Evolutionary conservation across 2,888 invertebrate species (phyloP), one percentile per base, ranked within the genome.

Genomic region (Eilema griseolum): DNA sequence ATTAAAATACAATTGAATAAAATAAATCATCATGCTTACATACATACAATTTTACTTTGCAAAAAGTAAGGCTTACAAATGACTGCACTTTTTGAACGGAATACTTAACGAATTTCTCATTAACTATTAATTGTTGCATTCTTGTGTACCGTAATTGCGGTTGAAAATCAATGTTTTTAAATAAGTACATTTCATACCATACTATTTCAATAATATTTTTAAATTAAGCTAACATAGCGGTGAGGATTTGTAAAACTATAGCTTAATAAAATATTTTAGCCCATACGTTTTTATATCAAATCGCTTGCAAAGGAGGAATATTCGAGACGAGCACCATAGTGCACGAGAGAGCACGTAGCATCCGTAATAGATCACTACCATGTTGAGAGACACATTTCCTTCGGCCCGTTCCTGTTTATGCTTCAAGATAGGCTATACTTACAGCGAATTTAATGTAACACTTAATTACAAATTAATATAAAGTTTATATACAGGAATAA

Each of bases 401-500:
- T 16, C 41, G 10, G 26, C 23, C 37, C 26, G 56, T 65, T 16
- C 31, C 16, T 65, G 52, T 65, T 64, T 64, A 64, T 52, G 26
- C 24, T 52, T 46, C 28, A 52, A 28, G n/a, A 64, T 64, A 64
- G n/a, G n/a, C 28, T 52, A 5, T 2, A 56, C n/a, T 20, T 62
- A 41, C 16, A 62, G 10, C 37, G 8, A 41, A 14, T 62, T 16
- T 26, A 16, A 62, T 62, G 14, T 62, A 62, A 62, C 62, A 62
- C 62, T 41, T 24, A 24, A 62, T 62, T 64, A 31, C 14, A 8
- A 12, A 31, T 31, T 8, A 64, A 56, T 31, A 31, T 16, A 31
- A 31, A 31, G 31, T 65, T 56, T 23, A 56, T 37, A 3, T 65
- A 23, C n/a, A 65, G 31, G 7, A 65, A 23, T 65, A 31, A 65